A percentile compares a stretch with the other conserved stretches of the same genome.
These are phyloP conservation scores for Sarcophaga subvicina DNA, from an alignment of 2,888 invertebrate genomes.

Conservation along the genomic window DNA sequence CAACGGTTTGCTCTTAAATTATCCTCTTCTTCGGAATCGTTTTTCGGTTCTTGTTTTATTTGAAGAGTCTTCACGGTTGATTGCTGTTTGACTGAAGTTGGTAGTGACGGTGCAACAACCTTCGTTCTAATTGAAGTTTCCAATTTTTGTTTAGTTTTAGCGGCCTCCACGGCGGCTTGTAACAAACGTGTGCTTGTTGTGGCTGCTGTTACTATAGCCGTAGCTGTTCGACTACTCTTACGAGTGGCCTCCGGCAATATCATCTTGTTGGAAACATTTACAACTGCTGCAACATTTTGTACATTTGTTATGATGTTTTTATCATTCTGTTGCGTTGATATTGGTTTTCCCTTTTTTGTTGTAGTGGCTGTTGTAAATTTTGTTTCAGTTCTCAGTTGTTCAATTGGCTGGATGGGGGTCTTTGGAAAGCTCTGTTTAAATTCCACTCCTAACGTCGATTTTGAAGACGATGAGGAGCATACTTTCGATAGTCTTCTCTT, in stretches of 20 bases:
- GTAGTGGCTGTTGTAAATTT: slow-evolving; percentile 51
- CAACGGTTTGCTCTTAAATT: slow-evolving; percentile 50
- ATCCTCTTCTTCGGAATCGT: slow-evolving; percentile 37
- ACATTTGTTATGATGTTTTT: slow-evolving; percentile 22
- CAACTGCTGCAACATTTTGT: slow-evolving; percentile 21
- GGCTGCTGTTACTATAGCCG: slow-evolving; percentile 79
- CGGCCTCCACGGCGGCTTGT: slow-evolving; percentile 73
- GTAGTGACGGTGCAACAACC: slow-evolving; percentile 16
- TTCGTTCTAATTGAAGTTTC: slow-evolving; percentile 48
- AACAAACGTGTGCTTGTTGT: slow-evolving; percentile 78
- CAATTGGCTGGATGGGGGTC: slow-evolving; percentile 81
- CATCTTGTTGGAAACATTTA: slow-evolving; percentile 54
- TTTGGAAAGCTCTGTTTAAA: slow-evolving; percentile 79
- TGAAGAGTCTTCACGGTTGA: slow-evolving; percentile 2
- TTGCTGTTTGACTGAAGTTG: neutral
- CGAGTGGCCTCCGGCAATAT: slow-evolving; percentile 75
- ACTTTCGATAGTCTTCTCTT: slow-evolving; percentile 64
- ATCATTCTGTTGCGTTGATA: slow-evolving; percentile 35
- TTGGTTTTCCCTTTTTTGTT: slow-evolving; percentile 58
- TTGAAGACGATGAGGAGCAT: slow-evolving; percentile 36
- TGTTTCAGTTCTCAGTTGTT: slow-evolving; percentile 71
- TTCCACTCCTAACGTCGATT: slow-evolving; percentile 42
- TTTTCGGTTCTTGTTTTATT: slow-evolving; percentile 43
- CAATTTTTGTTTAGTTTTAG: slow-evolving; percentile 67
- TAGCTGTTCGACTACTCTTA: slow-evolving; percentile 78